Evolutionary conservation across 2,888 invertebrate species (phyloP).

Genomic region (Emmelina monodactyla): DNA sequence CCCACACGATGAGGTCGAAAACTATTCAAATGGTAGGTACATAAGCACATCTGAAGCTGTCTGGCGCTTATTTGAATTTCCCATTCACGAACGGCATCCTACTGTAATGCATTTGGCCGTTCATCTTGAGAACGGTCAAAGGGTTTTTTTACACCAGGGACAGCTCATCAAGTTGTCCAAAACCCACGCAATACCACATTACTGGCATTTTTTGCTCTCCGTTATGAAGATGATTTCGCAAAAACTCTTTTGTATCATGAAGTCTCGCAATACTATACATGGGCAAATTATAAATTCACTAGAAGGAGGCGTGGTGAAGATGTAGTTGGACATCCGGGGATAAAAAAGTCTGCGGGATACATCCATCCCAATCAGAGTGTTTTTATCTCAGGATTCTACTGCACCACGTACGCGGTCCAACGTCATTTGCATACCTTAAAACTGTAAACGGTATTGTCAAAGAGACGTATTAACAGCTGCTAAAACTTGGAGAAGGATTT

Average conservation of each 20-base stretch:
- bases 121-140: not conserved
- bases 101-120: constrained; percentile 1
- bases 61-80: not conserved
- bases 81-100: not conserved
- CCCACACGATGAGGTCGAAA: constrained; percentile 15
- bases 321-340: constrained; percentile 15
- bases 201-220: constrained; percentile 9
- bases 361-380: constrained; percentile 17
- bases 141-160: not conserved
- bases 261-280: constrained; percentile 18
- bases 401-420: constrained; percentile 18
- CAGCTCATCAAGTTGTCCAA: not conserved
- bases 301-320: constrained; percentile 12
- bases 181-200: constrained; percentile 2
- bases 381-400: constrained; percentile 19
- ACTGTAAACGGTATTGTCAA: constrained; percentile 18
- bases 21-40: constrained; percentile 11
- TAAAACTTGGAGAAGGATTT: no score
- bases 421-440: constrained; percentile 17
- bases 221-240: constrained; percentile 17
- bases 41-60: constrained; percentile 6
- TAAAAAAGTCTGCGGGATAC: constrained; percentile 20
- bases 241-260: constrained; percentile 16
- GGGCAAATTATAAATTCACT: constrained; percentile 12
- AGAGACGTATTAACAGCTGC: constrained; percentile 14